Evolutionary conservation across 2,113 vertebrate species (phyloP), one percentile per base, ranked within the genome.

Genomic region (Egretta garzetta): DNA sequence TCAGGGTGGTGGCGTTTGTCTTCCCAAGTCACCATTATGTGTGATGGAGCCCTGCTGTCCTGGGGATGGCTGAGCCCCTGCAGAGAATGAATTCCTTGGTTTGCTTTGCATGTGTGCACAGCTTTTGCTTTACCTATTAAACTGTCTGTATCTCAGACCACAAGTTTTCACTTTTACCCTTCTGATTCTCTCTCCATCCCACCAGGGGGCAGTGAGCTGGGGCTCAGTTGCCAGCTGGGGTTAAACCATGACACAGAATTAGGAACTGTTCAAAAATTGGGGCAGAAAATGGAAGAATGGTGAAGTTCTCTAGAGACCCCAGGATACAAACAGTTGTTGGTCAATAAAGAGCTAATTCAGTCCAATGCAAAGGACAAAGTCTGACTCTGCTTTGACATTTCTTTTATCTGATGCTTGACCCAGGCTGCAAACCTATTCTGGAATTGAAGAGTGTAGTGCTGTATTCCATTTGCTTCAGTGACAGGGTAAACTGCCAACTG

Each of bases 11-110:
- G 21, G 21, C 1, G 20, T 59, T 39, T 59, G 56, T n/a, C 56
- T 59, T 59, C 33, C 56, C 56, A n/a, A n/a, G 56, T 59, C 0
- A 59, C 33, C 1, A 1, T n/a, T 59, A 14, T 1, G 0, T 2
- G 1, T n/a, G 56, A n/a, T 10, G 13, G 56, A 59, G 6, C 33
- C 56, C 33, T 59, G 56, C 33, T 59, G 4, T 59, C 56, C 56
- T 59, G 56, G 56, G 4, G 56, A n/a, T n/a, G 56, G 33, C 33
- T n/a, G 56, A 23, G 23, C 56, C 23, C 56, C 33, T n/a, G 33
- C 0, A n/a, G 33, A 3, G 12, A 58, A n/a, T n/a, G 33, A n/a
- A 59, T 59, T 5, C 33, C 33, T n/a, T 4, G 20, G 6, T 59
- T n/a, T n/a, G 33, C 33, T 59, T 59, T 59, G 56, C 33, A 14